A percentile compares a stretch with the other conserved stretches of the same genome.
phyloP scores from a whole-genome alignment of 2,888 invertebrate genomes.

The Drosophila cognata region DNA sequence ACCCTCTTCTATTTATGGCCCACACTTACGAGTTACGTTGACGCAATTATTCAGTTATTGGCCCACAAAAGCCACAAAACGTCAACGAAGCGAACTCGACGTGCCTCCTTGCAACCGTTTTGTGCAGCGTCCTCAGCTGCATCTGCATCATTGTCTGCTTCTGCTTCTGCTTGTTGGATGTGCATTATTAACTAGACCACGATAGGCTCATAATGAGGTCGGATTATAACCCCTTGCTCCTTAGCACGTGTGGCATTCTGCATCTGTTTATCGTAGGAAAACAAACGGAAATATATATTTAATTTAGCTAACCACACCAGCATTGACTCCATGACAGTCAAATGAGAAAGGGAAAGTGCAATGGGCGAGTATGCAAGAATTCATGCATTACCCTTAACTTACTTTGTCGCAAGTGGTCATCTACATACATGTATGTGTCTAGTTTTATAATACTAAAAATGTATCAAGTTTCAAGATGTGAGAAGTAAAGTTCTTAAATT shows the following conservation, averaged over 20 bases:
- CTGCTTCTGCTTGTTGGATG: conserved; percentile 55
- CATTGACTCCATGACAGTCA: conserved; percentile 11
- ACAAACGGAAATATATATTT: conserved; percentile 16
- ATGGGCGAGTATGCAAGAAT: neutral
- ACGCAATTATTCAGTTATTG: conserved; percentile 77
- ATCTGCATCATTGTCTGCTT: neutral
- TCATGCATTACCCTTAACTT: neutral
- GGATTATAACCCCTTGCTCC: conserved; percentile 43
- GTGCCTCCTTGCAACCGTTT: neutral
- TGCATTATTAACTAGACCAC: conserved; percentile 79
- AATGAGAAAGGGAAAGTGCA: neutral
- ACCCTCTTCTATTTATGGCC: conserved; percentile 38
- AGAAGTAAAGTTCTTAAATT: neutral
- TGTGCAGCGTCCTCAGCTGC: conserved; percentile 36
- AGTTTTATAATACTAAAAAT: neutral
- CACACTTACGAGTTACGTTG: conserved; percentile 27
- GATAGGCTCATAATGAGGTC: conserved; percentile 76
- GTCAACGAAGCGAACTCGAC: conserved; percentile 40
- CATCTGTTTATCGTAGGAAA: conserved; percentile 6
- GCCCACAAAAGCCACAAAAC: conserved; percentile 69
- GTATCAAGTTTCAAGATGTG: neutral
- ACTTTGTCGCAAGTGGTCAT: neutral
- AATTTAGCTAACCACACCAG: conserved; percentile 8
- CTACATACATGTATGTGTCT: neutral
- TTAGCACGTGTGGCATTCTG: conserved; percentile 54